These are phyloP conservation scores for Cheilosia grossa DNA, from an alignment of 2,888 invertebrate genomes.

Conservation along the genomic window DNA sequence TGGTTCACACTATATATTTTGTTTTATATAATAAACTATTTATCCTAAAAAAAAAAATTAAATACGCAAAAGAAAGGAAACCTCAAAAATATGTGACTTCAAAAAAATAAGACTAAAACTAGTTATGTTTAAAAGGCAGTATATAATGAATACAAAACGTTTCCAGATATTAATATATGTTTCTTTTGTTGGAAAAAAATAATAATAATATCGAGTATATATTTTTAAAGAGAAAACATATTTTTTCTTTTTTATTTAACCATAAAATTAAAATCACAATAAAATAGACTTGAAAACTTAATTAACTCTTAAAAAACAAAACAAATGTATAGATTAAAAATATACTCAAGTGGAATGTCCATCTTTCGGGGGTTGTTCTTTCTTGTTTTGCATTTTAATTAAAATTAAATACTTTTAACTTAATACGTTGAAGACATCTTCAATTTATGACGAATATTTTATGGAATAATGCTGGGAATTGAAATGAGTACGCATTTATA, in stretches of 20 bases:
- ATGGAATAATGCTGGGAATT: constrained; percentile 1
- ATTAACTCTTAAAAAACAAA: constrained; percentile 52
- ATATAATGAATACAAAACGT: constrained; percentile 57
- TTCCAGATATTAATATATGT: constrained; percentile 28
- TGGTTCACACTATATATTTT: constrained; percentile 58
- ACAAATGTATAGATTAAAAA: constrained; percentile 1
- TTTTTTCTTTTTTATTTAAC: constrained; percentile 63
- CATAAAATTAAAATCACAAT: constrained; percentile 83
- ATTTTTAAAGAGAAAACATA: constrained; percentile 31
- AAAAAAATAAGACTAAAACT: constrained; percentile 34
- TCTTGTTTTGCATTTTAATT: constrained; percentile 46
- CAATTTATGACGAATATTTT: constrained; percentile 36
- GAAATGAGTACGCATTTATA: constrained; percentile 1
- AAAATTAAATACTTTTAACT: constrained; percentile 13
- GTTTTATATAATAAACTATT: constrained; percentile 59
- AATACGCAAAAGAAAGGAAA: constrained; percentile 57
- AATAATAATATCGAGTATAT: constrained; percentile 26
- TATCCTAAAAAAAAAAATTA: constrained; percentile 64
- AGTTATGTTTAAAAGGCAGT: constrained; percentile 54
- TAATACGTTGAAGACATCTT: constrained; percentile 13
- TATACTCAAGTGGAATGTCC: constrained; percentile 18
- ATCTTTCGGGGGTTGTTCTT: constrained; percentile 13
- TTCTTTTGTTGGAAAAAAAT: constrained; percentile 11
- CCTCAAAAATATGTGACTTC: constrained; percentile 53
- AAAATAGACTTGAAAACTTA: constrained; percentile 81